Evolutionary conservation across 2,888 invertebrate genomes (phyloP).

Genomic region (Craniophora ligustri): DNA sequence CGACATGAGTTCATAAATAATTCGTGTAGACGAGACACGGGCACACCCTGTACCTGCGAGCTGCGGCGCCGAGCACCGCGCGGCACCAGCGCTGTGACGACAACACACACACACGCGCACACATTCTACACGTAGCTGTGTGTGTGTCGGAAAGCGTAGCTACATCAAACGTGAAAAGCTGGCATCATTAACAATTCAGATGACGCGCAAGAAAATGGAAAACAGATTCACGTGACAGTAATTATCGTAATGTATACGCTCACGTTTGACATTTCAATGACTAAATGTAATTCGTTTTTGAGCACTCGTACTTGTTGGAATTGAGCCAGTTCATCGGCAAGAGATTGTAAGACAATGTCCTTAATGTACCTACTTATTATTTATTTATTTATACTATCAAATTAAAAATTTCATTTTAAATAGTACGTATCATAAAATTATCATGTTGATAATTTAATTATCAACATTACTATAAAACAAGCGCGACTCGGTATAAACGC

Average conservation of each 20-base stretch:
- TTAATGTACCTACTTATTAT: no score
- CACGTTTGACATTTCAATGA: neutral
- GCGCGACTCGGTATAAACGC: neutral
- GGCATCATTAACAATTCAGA: slow-evolving; percentile 26
- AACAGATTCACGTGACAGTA: slow-evolving; percentile 8
- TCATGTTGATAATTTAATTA: neutral
- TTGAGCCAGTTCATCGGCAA: neutral
- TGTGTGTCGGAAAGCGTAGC: neutral
- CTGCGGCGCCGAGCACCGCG: neutral
- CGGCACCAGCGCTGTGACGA: neutral
- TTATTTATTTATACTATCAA: no score
- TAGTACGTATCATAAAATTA: no score
- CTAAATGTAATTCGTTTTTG: neutral
- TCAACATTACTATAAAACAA: slow-evolving; percentile 3
- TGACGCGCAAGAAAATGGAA: slow-evolving; percentile 10
- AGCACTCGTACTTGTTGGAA: neutral
- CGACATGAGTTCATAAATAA: neutral
- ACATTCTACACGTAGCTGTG: neutral
- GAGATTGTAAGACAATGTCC: neutral
- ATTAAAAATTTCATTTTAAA: no score
- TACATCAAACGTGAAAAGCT: neutral
- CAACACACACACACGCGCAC: neutral
- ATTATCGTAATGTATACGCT: slow-evolving; percentile 14
- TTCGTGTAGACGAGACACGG: neutral
- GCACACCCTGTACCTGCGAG: neutral